Evolutionary conservation across 2,113 vertebrate genomes (phyloP).

Genomic region (Melanerpes aurifrons): DNA sequence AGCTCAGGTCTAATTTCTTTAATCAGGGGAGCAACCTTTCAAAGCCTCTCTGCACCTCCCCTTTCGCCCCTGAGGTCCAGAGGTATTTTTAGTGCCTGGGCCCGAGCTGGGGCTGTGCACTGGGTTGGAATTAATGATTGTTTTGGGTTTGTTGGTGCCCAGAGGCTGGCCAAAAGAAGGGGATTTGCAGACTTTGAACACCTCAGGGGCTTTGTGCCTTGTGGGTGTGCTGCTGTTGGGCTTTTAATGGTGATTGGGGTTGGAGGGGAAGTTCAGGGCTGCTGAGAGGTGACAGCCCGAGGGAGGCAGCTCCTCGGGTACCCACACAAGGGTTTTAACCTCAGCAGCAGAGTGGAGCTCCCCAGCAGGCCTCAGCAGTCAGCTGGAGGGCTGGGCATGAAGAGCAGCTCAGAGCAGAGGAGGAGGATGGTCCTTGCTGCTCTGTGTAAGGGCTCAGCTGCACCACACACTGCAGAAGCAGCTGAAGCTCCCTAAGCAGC

Average conservation of each 20-base stretch:
- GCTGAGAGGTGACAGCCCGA: background rate
- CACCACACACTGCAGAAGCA: background rate
- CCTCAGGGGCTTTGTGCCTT: conserved; percentile 48
- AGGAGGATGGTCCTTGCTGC: background rate
- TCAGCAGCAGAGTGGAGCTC: fast-evolving
- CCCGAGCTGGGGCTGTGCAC: conserved; percentile 57
- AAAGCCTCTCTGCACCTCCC: conserved; percentile 34
- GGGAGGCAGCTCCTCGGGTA: background rate
- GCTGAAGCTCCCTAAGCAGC: background rate
- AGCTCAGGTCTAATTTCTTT: conserved; percentile 71
- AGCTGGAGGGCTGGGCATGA: fast-evolving
- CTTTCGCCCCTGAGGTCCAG: conserved; percentile 58
- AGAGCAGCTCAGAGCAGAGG: fast-evolving
- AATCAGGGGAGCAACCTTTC: conserved; percentile 58
- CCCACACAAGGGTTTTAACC: background rate
- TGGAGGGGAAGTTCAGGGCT: background rate
- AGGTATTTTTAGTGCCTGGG: conserved; percentile 64
- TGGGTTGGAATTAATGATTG: conserved; percentile 69
- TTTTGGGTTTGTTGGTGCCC: conserved; percentile 67
- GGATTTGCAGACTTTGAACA: conserved; percentile 55
- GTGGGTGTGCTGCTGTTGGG: conserved; percentile 9
- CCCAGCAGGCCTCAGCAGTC: background rate
- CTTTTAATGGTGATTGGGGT: conserved; percentile 4
- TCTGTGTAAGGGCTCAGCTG: fast-evolving
- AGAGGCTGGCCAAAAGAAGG: background rate